Evolutionary conservation across 2,888 invertebrate genomes (phyloP).

Genomic region (Ditylenchus weischeri): DNA sequence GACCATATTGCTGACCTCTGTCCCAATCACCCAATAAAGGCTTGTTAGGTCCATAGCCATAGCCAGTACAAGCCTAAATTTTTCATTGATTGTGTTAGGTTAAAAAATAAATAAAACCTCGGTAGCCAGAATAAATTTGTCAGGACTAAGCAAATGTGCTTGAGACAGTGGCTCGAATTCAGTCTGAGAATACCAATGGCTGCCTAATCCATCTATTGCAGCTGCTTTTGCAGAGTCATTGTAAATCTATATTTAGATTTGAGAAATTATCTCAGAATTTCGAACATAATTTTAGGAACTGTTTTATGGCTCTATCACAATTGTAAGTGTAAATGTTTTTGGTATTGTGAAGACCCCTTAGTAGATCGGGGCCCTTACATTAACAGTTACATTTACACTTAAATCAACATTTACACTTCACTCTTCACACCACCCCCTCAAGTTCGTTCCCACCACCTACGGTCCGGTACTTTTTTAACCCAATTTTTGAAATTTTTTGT

Average conservation of each 20-base stretch:
- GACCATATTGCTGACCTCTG: constrained; percentile 6
- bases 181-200: constrained; percentile 79
- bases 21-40: constrained; percentile 14
- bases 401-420: too few relatives aligned
- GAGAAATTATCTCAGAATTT: too few relatives aligned
- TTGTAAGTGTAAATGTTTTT: too few relatives aligned
- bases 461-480: too few relatives aligned
- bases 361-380: too few relatives aligned
- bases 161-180: constrained; percentile 55
- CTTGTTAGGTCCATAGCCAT: background rate
- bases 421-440: too few relatives aligned
- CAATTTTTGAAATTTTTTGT: too few relatives aligned
- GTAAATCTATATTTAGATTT: constrained; percentile 47
- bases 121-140: constrained; percentile 73
- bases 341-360: too few relatives aligned
- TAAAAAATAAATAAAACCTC: constrained; percentile 62
- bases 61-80: constrained; percentile 2
- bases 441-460: too few relatives aligned
- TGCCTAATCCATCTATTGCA: constrained; percentile 71
- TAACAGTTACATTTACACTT: too few relatives aligned
- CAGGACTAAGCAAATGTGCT: constrained; percentile 68
- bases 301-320: too few relatives aligned
- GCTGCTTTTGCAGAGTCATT: constrained; percentile 52
- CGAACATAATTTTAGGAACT: too few relatives aligned
- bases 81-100: background rate